Evolutionary conservation across 2,888 invertebrate species (phyloP).

Genomic region (Odontothrips loti): DNA sequence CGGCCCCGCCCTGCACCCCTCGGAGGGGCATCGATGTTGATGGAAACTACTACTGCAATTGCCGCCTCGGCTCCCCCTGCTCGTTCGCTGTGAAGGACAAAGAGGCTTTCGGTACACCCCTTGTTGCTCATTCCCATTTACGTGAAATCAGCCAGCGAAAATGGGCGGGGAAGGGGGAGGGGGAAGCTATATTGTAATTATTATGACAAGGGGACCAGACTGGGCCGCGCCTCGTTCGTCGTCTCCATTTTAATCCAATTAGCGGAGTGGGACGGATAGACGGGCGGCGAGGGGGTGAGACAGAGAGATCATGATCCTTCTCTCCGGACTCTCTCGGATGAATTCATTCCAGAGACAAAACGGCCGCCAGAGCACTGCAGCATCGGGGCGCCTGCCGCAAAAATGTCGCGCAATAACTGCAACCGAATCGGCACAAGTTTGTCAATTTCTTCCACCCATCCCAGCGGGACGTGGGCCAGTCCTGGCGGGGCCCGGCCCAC

Average conservation of each 20-base stretch:
- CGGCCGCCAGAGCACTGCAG: no score
- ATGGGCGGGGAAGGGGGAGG: background rate
- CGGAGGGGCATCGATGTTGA: background rate
- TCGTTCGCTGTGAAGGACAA: background rate
- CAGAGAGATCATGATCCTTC: no score
- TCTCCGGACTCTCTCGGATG: background rate
- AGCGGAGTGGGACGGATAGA: background rate
- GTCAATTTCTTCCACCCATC: no score
- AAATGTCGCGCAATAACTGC: no score
- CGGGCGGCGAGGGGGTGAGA: no score
- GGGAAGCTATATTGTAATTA: background rate
- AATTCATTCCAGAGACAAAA: no score
- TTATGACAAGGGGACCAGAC: background rate
- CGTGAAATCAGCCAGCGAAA: constrained; percentile 6
- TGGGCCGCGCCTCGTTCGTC: background rate
- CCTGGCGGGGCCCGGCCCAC: no score
- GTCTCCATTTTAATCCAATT: constrained; percentile 1
- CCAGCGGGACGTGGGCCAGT: no score
- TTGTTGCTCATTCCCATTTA: background rate
- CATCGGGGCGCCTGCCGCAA: no score
- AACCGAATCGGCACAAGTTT: no score
- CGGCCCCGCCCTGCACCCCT: background rate
- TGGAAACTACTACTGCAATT: no score
- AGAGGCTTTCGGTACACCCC: background rate
- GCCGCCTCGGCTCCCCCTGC: background rate